Conservation (phyloP, 30 jellyfish, hydroid and myxozoan species). For the Chironex yamaguchii region DNA sequence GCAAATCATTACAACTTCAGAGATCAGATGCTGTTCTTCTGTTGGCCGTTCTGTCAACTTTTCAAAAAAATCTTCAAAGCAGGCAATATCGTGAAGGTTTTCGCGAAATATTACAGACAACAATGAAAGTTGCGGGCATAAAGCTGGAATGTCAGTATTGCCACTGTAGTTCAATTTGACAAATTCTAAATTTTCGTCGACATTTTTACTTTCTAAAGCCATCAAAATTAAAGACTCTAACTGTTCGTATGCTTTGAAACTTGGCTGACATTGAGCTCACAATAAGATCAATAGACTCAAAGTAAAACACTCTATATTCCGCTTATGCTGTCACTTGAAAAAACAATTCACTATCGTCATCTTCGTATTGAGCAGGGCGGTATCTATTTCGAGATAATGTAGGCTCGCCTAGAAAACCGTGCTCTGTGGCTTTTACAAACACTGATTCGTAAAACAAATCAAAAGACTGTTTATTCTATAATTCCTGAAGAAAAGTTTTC, state of each 20-base stretch:
- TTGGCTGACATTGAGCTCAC: constrained; percentile 39
- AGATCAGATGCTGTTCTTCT: too few relatives aligned
- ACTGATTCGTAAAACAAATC: constrained; percentile 21
- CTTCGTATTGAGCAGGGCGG: constrained; percentile 45
- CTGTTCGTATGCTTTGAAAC: constrained; percentile 51
- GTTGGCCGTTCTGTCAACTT: too few relatives aligned
- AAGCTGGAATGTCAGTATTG: too few relatives aligned
- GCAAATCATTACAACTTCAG: too few relatives aligned
- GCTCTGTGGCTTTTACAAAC: constrained; percentile 24
- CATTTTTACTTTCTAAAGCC: too few relatives aligned
- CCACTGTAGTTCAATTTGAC: too few relatives aligned
- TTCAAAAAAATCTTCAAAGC: too few relatives aligned
- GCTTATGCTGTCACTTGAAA: constrained; percentile 6
- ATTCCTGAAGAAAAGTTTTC: neutral
- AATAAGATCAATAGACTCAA: constrained; percentile 2
- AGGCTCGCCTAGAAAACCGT: constrained; percentile 31
- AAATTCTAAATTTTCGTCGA: too few relatives aligned
- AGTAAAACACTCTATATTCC: neutral
- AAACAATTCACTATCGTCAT: constrained; percentile 12
- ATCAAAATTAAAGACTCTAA: constrained; percentile 6
- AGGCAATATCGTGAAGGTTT: too few relatives aligned
- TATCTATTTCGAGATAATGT: constrained; percentile 18
- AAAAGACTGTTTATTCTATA: neutral
- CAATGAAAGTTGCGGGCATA: too few relatives aligned
- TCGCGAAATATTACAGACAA: too few relatives aligned